Evolutionary conservation across 2,888 invertebrate genomes (phyloP).

Genomic region (Ophraella communa): DNA sequence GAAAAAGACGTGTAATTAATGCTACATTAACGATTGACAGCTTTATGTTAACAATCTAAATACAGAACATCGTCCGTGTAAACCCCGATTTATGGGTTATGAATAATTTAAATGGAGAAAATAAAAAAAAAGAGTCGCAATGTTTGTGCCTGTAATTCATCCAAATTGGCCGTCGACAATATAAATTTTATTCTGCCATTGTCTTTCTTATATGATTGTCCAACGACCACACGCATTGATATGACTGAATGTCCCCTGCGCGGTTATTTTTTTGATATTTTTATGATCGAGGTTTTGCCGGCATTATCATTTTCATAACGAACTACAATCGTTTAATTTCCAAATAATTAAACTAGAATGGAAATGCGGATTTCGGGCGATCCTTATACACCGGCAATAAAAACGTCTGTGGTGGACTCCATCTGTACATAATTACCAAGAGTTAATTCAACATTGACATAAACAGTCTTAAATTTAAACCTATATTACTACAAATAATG

Average conservation of each 20-base stretch:
- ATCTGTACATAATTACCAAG: too few species aligned
- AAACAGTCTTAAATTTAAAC: too few species aligned
- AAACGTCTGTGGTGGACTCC: background rate
- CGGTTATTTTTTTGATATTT: slow-evolving; percentile 3
- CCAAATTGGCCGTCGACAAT: slow-evolving; percentile 54
- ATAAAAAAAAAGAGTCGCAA: slow-evolving; percentile 50
- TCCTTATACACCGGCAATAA: too few species aligned
- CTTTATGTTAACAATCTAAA: slow-evolving; percentile 57
- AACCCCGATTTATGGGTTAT: slow-evolving; percentile 57
- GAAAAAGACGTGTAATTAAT: slow-evolving; percentile 49
- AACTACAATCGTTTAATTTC: background rate
- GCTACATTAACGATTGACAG: slow-evolving; percentile 56
- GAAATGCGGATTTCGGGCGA: background rate
- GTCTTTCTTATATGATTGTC: slow-evolving; percentile 34
- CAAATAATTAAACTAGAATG: background rate
- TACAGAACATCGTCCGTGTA: slow-evolving; percentile 52
- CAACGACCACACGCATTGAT: slow-evolving; percentile 49
- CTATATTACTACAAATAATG: too few species aligned
- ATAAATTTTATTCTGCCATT: slow-evolving; percentile 52
- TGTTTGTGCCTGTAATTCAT: slow-evolving; percentile 54
- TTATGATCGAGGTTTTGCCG: background rate
- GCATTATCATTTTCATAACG: background rate
- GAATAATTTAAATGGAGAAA: slow-evolving; percentile 54
- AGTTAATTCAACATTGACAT: too few species aligned
- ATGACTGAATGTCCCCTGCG: slow-evolving; percentile 18